Conservation (phyloP, 2,888 invertebrate genomes). For the Noctua janthe region DNA sequence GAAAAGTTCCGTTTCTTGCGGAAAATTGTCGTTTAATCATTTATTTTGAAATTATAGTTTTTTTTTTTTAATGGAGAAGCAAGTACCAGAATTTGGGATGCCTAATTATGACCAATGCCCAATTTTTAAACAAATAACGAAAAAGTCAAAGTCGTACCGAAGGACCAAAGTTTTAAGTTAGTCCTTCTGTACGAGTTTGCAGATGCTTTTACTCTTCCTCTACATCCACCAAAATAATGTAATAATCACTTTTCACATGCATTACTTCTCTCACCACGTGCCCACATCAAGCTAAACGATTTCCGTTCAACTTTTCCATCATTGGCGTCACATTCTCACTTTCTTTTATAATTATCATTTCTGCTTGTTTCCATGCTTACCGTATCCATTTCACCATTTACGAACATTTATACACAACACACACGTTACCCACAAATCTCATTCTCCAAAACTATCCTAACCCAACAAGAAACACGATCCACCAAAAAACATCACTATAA, state of each 20-base stretch:
- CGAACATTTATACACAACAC: background rate
- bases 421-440: background rate
- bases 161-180: background rate
- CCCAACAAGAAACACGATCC: conserved; percentile 30
- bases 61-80: background rate
- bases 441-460: conserved; percentile 23
- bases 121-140: background rate
- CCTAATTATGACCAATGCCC: too few relatives aligned
- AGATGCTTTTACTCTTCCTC: background rate
- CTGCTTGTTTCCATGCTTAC: too few relatives aligned
- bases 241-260: background rate
- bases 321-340: background rate
- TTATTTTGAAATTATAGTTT: background rate
- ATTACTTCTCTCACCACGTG: background rate
- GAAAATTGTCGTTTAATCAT: background rate
- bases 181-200: too few relatives aligned
- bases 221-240: background rate
- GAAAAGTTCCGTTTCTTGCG: too few relatives aligned
- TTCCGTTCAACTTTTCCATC: background rate
- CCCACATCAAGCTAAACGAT: background rate
- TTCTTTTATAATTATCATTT: too few relatives aligned
- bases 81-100: background rate
- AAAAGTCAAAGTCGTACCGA: background rate
- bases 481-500: conserved; percentile 26
- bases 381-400: background rate